These are phyloP conservation scores for Actinia tenebrosa DNA, from an alignment of 64 coral and sea anemone genomes.

Conservation along the genomic window DNA sequence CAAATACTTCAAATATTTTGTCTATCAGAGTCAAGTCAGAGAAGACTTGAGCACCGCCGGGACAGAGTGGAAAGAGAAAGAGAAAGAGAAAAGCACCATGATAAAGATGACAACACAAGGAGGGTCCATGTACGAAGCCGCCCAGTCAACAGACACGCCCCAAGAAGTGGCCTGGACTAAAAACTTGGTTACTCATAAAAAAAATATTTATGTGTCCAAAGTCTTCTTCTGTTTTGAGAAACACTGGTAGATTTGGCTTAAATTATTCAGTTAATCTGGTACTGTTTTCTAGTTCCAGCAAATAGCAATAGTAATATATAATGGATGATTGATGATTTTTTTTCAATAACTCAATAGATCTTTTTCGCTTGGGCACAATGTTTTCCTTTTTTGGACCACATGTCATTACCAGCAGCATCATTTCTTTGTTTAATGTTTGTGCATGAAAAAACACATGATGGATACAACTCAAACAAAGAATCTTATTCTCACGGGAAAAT, in stretches of 20 bases:
- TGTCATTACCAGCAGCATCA: too few species aligned
- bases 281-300: background rate
- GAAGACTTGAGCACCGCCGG: background rate
- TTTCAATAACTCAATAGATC: too few species aligned
- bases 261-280: background rate
- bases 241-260: background rate
- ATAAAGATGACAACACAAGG: background rate
- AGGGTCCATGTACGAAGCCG: conserved; percentile 34
- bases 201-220: background rate
- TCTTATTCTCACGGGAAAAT: too few species aligned
- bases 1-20: background rate
- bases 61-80: conserved; percentile 25
- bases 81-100: conserved; percentile 8
- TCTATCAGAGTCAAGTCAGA: background rate
- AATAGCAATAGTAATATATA: background rate
- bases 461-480: too few species aligned
- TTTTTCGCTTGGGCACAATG: too few species aligned
- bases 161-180: conserved; percentile 21
- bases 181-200: background rate
- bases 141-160: conserved; percentile 41
- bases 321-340: background rate
- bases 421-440: too few species aligned
- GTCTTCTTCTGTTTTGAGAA: background rate
- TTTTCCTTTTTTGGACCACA: too few species aligned
- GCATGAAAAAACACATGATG: too few species aligned